These are phyloP conservation scores for Cynocephalus volans DNA, from an alignment of 2,113 vertebrate species.

Conservation along the genomic window DNA sequence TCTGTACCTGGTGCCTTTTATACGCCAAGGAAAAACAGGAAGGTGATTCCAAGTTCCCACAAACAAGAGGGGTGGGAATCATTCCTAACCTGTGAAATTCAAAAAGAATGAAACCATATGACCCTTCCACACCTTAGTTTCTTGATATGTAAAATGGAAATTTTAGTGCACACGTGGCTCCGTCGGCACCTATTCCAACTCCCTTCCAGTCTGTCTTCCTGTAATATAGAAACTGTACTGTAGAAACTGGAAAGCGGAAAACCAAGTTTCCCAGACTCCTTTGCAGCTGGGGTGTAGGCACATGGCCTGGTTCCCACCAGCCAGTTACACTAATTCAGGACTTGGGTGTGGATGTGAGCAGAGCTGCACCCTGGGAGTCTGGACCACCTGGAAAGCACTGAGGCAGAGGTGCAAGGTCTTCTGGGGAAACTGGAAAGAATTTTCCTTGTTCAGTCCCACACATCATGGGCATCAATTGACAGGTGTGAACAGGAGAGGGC, in stretches of 20 bases:
- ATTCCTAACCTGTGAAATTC: neutral
- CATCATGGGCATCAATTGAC: accelerated
- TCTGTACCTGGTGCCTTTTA: neutral
- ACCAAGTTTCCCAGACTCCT: neutral
- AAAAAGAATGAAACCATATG: neutral
- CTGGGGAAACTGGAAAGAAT: neutral
- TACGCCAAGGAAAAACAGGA: neutral
- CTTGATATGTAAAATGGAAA: neutral
- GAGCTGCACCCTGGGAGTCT: neutral
- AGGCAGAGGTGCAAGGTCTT: neutral
- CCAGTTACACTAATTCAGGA: neutral
- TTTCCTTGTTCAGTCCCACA: neutral
- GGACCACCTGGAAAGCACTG: neutral
- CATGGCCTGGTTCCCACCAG: too few species aligned
- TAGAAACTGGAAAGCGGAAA: neutral
- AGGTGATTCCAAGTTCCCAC: neutral
- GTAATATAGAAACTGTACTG: neutral
- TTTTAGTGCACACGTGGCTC: accelerated
- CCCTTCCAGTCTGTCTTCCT: neutral
- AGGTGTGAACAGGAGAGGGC: neutral
- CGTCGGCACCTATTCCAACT: accelerated
- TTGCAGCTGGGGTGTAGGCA: neutral
- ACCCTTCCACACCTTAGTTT: neutral
- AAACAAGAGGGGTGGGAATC: neutral
- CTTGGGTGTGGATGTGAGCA: neutral